phyloP scores from a whole-genome alignment of 2,888 invertebrate species.

The Melieria omissa region DNA sequence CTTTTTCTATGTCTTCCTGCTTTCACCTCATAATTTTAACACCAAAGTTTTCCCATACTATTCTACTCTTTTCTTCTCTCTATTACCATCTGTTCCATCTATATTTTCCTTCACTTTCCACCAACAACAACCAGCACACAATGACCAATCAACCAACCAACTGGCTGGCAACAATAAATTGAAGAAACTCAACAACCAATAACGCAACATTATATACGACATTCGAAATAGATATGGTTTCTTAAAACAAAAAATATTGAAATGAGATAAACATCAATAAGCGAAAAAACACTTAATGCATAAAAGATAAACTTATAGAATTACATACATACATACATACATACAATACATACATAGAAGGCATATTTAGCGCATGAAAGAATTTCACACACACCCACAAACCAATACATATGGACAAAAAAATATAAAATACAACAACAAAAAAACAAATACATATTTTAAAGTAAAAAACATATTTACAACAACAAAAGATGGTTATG shows the following conservation, averaged over 20 bases:
- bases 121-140: constrained; percentile 1
- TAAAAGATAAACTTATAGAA: constrained; percentile 41
- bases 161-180: background rate
- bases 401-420: constrained; percentile 16
- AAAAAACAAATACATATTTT: constrained; percentile 37
- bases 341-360: constrained; percentile 21
- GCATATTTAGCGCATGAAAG: background rate
- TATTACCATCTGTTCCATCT: too few relatives aligned
- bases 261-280: constrained; percentile 40
- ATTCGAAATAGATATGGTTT: constrained; percentile 57
- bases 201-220: constrained; percentile 13
- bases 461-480: constrained; percentile 29
- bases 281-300: background rate
- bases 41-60: too few relatives aligned
- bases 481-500: constrained; percentile 43
- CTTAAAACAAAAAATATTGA: constrained; percentile 45
- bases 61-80: too few relatives aligned
- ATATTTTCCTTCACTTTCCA: too few relatives aligned
- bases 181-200: constrained; percentile 10
- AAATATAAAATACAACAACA: constrained; percentile 21
- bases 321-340: constrained; percentile 36
- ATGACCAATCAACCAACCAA: background rate
- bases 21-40: too few relatives aligned
- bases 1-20: too few relatives aligned
- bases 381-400: background rate